phyloP scores from a whole-genome alignment of 2,797 vertebrate species.

The Squalus acanthias region DNA sequence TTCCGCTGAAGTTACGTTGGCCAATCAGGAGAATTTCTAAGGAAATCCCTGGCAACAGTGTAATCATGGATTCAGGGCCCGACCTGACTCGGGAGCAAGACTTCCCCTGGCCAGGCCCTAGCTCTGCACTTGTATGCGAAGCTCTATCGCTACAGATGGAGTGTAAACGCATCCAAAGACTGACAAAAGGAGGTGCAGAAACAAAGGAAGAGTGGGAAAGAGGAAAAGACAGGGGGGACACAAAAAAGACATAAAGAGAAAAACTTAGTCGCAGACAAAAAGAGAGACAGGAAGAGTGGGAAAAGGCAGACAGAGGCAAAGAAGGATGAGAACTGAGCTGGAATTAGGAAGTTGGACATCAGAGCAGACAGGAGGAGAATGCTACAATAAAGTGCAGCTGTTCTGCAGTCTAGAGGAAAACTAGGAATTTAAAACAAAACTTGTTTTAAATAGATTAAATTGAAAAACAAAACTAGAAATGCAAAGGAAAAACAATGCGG shows the following conservation, averaged over 20 bases:
- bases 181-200: not conserved
- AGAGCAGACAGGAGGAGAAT: not conserved
- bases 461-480: not conserved
- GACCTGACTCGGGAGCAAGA: not conserved
- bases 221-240: slow-evolving; percentile 41
- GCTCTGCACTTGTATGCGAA: not conserved
- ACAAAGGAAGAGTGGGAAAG: not conserved
- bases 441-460: not conserved
- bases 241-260: slow-evolving; percentile 18
- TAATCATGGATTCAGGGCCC: not conserved
- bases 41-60: not conserved
- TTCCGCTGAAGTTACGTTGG: not conserved
- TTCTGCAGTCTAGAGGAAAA: not conserved
- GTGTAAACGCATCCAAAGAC: not conserved
- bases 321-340: not conserved
- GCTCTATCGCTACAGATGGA: not conserved
- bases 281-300: not conserved
- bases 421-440: not conserved
- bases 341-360: not conserved
- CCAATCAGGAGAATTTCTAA: not conserved
- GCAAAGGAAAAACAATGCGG: not conserved
- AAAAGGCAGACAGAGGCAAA: not conserved
- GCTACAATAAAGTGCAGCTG: not conserved
- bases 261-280: not conserved
- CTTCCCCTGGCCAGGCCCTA: not conserved